Percentiles rank a stretch among this genome's conserved stretches.
phyloP scores from a whole-genome alignment of 2,797 vertebrate species.

The Apogon hyalosoma region DNA sequence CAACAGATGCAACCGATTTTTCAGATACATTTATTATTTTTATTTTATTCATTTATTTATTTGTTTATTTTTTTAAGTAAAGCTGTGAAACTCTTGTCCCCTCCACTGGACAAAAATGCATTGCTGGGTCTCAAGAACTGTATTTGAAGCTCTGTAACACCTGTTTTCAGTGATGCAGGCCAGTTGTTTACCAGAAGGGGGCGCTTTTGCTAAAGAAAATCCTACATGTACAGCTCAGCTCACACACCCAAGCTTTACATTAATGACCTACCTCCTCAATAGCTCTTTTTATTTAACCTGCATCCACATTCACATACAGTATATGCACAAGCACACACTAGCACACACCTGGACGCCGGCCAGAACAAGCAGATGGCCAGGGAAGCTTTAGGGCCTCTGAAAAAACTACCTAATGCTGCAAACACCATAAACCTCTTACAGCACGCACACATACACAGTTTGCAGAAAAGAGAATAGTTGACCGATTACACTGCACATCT shows the following conservation, averaged over 20 bases:
- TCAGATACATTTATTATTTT: too few species aligned
- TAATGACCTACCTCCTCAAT: slow-evolving; percentile 6
- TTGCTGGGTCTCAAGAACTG: too few species aligned
- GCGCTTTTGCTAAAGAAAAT: slow-evolving; percentile 22
- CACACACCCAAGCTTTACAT: slow-evolving; percentile 12
- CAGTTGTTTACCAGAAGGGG: slow-evolving; percentile 46
- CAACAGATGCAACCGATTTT: too few species aligned
- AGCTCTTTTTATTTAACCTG: slow-evolving; percentile 17
- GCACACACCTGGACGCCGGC: slow-evolving; percentile 42
- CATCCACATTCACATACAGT: background rate
- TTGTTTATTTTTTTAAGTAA: too few species aligned
- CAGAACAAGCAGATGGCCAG: slow-evolving; percentile 54
- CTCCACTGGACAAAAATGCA: too few species aligned
- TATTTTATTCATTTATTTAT: too few species aligned
- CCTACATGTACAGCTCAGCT: background rate
- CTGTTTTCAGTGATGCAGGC: background rate
- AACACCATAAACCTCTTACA: slow-evolving; percentile 57
- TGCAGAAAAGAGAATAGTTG: background rate
- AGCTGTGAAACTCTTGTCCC: too few species aligned
- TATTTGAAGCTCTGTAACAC: background rate
- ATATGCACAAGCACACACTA: background rate
- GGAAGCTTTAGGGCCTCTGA: slow-evolving; percentile 46
- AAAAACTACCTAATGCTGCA: slow-evolving; percentile 35
- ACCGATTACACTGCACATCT: background rate
- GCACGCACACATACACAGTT: background rate